phyloP scores from a whole-genome alignment of 2,797 vertebrate species.

The Glossophaga mutica region DNA sequence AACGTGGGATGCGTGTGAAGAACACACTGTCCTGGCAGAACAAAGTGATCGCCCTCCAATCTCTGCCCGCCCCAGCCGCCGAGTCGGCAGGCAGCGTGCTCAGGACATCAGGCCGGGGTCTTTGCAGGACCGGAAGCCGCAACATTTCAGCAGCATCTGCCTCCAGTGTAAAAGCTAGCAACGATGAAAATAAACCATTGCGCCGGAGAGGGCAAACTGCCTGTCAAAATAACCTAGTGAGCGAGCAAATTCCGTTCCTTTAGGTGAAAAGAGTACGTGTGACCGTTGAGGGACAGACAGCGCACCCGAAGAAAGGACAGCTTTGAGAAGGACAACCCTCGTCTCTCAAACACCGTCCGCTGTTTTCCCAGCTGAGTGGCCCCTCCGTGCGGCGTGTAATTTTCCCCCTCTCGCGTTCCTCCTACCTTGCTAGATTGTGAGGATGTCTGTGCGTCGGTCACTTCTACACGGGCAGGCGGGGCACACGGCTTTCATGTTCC shows the following conservation, averaged over 20 bases:
- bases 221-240: neutral
- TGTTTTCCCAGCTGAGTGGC: neutral
- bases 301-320: neutral
- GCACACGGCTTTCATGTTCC: neutral
- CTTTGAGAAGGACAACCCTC: neutral
- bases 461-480: neutral
- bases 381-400: neutral
- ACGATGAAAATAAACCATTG: neutral
- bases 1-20: conserved; percentile 8
- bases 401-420: neutral
- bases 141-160: neutral
- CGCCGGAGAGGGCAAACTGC: neutral
- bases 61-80: neutral
- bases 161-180: neutral
- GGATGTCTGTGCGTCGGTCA: too few species aligned
- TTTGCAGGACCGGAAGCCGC: neutral
- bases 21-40: conserved; percentile 25
- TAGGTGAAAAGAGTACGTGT: neutral
- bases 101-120: too few species aligned
- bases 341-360: neutral
- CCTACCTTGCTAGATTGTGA: neutral
- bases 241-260: neutral
- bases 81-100: neutral
- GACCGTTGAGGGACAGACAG: neutral
- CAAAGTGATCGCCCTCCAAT: neutral